phyloP scores from a whole-genome alignment of 2,888 invertebrate genomes.

The Brachylomia viminalis region DNA sequence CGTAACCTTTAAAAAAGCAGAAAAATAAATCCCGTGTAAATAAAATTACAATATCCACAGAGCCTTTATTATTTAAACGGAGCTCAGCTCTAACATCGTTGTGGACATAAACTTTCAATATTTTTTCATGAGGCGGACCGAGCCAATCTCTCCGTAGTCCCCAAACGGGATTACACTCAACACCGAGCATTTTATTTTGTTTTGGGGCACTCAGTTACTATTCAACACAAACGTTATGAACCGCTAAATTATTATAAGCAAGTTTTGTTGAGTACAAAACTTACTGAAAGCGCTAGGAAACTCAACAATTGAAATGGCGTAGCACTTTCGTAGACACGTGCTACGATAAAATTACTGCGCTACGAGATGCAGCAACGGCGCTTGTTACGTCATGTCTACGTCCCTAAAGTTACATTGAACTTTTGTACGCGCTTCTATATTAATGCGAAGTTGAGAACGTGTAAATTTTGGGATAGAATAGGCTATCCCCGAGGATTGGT shows the following conservation, averaged over 20 bases:
- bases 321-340: conserved; percentile 39
- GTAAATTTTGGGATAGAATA: not conserved
- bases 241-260: conserved; percentile 14
- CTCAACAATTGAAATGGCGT: conserved; percentile 27
- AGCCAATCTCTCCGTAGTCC: conserved; percentile 65
- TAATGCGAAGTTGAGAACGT: conserved; percentile 9
- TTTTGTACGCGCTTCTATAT: conserved; percentile 23
- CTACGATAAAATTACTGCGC: conserved; percentile 25
- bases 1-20: conserved; percentile 3
- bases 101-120: conserved; percentile 66
- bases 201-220: conserved; percentile 62
- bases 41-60: conserved; percentile 19
- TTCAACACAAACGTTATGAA: conserved; percentile 42
- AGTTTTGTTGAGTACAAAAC: conserved; percentile 3
- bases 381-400: conserved; percentile 13
- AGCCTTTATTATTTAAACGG: conserved; percentile 59
- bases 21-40: conserved; percentile 25
- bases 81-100: conserved; percentile 47
- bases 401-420: conserved; percentile 18
- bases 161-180: conserved; percentile 62
- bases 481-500: not conserved
- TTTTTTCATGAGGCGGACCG: conserved; percentile 66
- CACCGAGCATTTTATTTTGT: conserved; percentile 57
- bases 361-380: conserved; percentile 19
- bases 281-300: conserved; percentile 12